Evolutionary conservation across 2,797 vertebrate species (phyloP).

Genomic region (Mus caroli): DNA sequence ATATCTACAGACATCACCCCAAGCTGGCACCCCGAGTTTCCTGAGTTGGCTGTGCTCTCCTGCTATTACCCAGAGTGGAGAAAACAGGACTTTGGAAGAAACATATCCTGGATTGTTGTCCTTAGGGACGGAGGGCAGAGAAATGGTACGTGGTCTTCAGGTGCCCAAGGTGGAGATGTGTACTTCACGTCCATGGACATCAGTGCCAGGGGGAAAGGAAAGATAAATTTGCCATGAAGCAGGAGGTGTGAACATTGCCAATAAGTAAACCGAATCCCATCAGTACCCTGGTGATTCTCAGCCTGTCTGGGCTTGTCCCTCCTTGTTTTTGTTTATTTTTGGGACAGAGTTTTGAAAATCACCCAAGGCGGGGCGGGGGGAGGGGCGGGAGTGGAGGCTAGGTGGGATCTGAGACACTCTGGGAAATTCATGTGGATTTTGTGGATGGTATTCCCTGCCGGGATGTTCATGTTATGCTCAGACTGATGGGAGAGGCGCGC

Average conservation of each 20-base stretch:
- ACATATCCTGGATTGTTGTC: background rate
- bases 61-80: background rate
- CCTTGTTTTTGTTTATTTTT: constrained; percentile 71
- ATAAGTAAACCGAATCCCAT: constrained; percentile 54
- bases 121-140: background rate
- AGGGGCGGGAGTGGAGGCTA: background rate
- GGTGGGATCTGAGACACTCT: constrained; percentile 46
- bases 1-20: background rate
- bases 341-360: constrained; percentile 74
- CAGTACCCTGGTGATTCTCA: constrained; percentile 55
- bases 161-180: background rate
- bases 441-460: background rate
- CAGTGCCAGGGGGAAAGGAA: background rate
- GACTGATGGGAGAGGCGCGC: background rate
- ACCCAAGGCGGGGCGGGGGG: background rate
- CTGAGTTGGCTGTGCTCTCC: background rate
- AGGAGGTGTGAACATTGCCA: constrained; percentile 49
- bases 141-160: background rate
- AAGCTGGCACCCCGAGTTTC: background rate
- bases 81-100: background rate
- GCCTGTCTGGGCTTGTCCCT: constrained; percentile 70
- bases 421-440: constrained; percentile 68
- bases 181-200: background rate
- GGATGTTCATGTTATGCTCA: background rate
- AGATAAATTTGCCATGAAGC: constrained; percentile 22